Percentiles rank a stretch among this genome's conserved stretches.
phyloP scores from a whole-genome alignment of 2,113 vertebrate species.

The Gorilla gorilla region DNA sequence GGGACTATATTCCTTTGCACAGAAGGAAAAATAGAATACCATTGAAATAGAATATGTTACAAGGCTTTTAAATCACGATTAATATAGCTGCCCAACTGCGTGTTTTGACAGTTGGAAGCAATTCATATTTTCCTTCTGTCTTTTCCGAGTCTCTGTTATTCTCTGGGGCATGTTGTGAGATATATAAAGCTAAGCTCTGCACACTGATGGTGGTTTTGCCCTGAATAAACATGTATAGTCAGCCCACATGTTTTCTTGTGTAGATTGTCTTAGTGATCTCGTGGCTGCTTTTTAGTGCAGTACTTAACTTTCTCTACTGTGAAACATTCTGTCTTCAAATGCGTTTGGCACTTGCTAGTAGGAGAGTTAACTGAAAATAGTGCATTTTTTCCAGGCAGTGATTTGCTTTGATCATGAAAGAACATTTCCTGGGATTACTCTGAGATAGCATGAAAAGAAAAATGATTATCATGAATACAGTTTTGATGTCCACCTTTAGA shows the following conservation, averaged over 20 bases:
- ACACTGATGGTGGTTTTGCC: conserved; percentile 17
- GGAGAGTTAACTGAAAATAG: conserved; percentile 55
- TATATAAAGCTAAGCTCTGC: conserved; percentile 53
- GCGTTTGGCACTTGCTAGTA: conserved; percentile 27
- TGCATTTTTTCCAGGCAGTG: conserved; percentile 40
- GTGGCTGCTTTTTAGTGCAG: conserved; percentile 51
- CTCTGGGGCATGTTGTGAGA: conserved; percentile 38
- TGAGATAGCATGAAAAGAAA: conserved; percentile 59
- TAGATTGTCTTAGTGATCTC: conserved; percentile 45
- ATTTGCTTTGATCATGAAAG: conserved; percentile 65
- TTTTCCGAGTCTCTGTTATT: conserved; percentile 35
- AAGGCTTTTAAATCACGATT: conserved; percentile 27
- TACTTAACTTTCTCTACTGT: conserved; percentile 51
- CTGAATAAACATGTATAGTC: conserved; percentile 47
- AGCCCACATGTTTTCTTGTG: conserved; percentile 29
- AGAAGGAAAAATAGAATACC: neutral
- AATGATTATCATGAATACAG: conserved; percentile 58
- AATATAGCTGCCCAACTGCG: conserved; percentile 59
- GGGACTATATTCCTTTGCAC: neutral
- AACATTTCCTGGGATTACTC: conserved; percentile 54
- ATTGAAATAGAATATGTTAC: conserved; percentile 24
- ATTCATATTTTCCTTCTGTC: conserved; percentile 49
- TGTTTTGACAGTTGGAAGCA: conserved; percentile 60
- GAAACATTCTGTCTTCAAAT: conserved; percentile 59
- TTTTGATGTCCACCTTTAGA: conserved; percentile 65